Percentiles rank a stretch among this genome's conserved stretches.
phyloP scores from a whole-genome alignment of 2,888 invertebrate genomes.

The Nysson spinosus region DNA sequence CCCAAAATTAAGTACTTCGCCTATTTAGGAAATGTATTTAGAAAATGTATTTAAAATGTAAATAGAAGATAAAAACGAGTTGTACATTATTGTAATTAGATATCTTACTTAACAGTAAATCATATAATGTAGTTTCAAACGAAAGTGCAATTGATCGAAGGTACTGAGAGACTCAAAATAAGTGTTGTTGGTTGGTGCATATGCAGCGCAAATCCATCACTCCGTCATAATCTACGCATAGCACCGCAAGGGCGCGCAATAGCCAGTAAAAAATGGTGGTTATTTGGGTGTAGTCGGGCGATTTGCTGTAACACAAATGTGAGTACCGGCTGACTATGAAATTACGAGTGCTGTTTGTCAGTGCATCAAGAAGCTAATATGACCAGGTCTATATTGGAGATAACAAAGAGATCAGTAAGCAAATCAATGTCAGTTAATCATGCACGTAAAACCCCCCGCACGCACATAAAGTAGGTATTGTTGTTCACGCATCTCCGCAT shows the following conservation, averaged over 20 bases:
- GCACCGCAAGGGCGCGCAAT: slow-evolving; percentile 58
- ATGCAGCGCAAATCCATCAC: slow-evolving; percentile 26
- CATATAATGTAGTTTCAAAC: too few relatives aligned
- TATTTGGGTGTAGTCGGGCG: slow-evolving; percentile 75
- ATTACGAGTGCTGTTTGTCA: slow-evolving; percentile 59
- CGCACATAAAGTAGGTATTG: slow-evolving; percentile 57
- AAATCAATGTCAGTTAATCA: slow-evolving; percentile 46
- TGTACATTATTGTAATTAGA: too few relatives aligned
- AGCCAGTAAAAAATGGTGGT: slow-evolving; percentile 71
- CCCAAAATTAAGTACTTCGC: too few relatives aligned
- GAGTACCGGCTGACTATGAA: slow-evolving; percentile 66
- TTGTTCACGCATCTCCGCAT: slow-evolving; percentile 63
- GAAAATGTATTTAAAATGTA: too few relatives aligned
- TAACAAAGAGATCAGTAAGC: slow-evolving; percentile 48
- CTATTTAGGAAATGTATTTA: too few relatives aligned
- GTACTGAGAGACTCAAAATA: too few relatives aligned
- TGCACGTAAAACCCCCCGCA: slow-evolving; percentile 42
- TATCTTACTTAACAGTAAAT: too few relatives aligned
- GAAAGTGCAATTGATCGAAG: too few relatives aligned
- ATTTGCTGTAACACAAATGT: slow-evolving; percentile 68
- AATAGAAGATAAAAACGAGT: too few relatives aligned
- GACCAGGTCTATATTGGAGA: slow-evolving; percentile 49
- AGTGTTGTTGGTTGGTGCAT: too few relatives aligned
- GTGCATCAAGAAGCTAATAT: slow-evolving; percentile 56
- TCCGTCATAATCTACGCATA: slow-evolving; percentile 49